phyloP scores from a whole-genome alignment of 2,888 invertebrate genomes.

The Pachliopta kotzebuea region DNA sequence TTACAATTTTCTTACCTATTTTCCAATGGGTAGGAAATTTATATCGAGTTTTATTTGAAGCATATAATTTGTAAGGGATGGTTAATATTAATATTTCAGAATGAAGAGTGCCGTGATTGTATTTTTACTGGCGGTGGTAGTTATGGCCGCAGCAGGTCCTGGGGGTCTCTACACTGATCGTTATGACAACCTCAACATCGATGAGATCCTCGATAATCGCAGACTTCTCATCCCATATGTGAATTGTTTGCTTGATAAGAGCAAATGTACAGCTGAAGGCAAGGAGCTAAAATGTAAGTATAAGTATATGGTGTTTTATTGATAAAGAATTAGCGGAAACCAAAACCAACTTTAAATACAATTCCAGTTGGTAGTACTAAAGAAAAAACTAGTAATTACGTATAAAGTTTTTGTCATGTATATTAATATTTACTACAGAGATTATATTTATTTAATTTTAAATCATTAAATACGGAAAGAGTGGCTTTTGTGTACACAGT shows the following conservation, averaged over 20 bases:
- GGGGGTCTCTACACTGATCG: conserved; percentile 77
- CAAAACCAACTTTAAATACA: too few species aligned
- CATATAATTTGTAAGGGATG: neutral
- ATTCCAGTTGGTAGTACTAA: too few species aligned
- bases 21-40: neutral
- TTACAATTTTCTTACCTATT: neutral
- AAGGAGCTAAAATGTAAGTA: conserved; percentile 85
- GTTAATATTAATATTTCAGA: conserved; percentile 38
- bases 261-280: conserved; percentile 85
- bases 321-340: too few species aligned
- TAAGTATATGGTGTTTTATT: too few species aligned
- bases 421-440: too few species aligned
- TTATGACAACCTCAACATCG: conserved; percentile 83
- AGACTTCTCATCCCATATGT: conserved; percentile 83
- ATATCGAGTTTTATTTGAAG: too few species aligned
- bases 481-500: too few species aligned
- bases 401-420: too few species aligned
- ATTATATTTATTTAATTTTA: too few species aligned
- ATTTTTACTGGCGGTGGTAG: conserved; percentile 50
- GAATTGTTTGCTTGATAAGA: conserved; percentile 83
- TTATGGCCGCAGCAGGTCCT: conserved; percentile 35
- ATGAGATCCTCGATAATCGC: conserved; percentile 82
- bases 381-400: too few species aligned
- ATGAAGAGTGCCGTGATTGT: conserved; percentile 50
- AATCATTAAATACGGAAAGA: too few species aligned